Percentiles rank a stretch among this genome's conserved stretches.
Conservation (phyloP, 2,797 vertebrate genomes). For the Aphelocoma californica region DNA sequence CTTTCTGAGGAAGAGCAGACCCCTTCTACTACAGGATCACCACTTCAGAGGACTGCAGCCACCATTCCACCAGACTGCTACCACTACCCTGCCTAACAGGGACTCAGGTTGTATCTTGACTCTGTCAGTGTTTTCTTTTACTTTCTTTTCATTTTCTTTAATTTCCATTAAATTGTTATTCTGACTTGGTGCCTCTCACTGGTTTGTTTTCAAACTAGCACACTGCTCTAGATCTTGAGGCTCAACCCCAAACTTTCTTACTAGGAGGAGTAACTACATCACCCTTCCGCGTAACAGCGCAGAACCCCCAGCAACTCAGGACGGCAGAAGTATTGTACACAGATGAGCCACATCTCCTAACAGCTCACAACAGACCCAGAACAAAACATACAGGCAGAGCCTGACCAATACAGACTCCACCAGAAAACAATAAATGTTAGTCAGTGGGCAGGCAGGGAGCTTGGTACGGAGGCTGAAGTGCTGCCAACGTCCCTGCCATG, state of each 20-base stretch:
- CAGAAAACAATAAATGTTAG: constrained; percentile 3
- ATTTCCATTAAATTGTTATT: no score
- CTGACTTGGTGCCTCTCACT: no score
- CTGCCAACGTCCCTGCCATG: neutral
- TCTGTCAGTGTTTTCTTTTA: no score
- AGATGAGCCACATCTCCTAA: neutral
- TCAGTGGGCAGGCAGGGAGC: neutral
- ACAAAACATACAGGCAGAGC: constrained; percentile 16
- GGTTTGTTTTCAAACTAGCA: no score
- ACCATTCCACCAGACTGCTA: no score
- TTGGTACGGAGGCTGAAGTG: neutral
- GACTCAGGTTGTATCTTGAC: no score
- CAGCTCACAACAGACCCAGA: neutral
- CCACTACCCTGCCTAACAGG: no score
- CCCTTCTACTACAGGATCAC: no score
- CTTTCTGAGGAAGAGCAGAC: no score
- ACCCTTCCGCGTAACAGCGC: rapidly evolving
- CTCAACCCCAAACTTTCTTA: neutral
- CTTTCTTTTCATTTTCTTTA: no score
- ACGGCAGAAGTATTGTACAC: rapidly evolving
- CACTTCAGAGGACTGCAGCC: no score
- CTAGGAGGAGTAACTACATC: neutral
- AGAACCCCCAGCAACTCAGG: rapidly evolving
- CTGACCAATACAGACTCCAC: neutral
- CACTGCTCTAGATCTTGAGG: neutral